Base-by-base conservation (phyloP, 1,140 invertebrate genomes). In the Plutomurus gul region DNA sequence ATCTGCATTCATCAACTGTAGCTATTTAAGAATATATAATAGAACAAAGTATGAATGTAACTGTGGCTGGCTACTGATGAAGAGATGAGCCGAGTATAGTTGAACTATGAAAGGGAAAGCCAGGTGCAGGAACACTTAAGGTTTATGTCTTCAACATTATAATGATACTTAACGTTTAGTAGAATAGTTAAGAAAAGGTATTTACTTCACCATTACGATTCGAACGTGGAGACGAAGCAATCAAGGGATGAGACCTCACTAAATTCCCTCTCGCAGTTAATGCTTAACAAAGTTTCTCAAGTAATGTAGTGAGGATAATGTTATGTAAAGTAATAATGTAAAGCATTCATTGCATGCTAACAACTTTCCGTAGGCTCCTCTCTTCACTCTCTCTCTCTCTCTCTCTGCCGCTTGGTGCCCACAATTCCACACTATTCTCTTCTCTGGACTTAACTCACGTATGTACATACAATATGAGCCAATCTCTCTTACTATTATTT, bases 121-220 rank as follows among this genome's bases (percentile, higher is more conserved):
- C 70, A 72, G 70, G 37, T 72, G 70, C 70, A 43, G 40, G 37
- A 72, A 37, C 70, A 72, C 36, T 72, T 72, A 25, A 72, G 40
- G 36, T 72, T 72, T 72, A 72, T 72, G 70, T 72, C 70, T 72
- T 43, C 22, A 40, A 72, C 25, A 65, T 46, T 46, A 72, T 72
- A 40, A 72, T 72, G 36, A 72, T 72, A 72, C 39, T 72, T 72
- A 72, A 72, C 39, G 40, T 39, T 72, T 72, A 40, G 40, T 39
- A 27, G 36, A 72, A 72, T 72, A 39, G 18, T 36, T 22, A 40
- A 39, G 20, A 72, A 43, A 72, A 37, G 40, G 18, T 37, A 43
- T 72, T 46, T 72, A 40, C 39, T 72, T 39, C 39, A 72, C 70
- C 37, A 72, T 39, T 46, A 72, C 25, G 13, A 65, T 65, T 65